A percentile compares a stretch with the other conserved stretches of the same genome.
Evolutionary conservation across 2,797 vertebrate species (phyloP).

Genomic region (Aphelocoma californica): DNA sequence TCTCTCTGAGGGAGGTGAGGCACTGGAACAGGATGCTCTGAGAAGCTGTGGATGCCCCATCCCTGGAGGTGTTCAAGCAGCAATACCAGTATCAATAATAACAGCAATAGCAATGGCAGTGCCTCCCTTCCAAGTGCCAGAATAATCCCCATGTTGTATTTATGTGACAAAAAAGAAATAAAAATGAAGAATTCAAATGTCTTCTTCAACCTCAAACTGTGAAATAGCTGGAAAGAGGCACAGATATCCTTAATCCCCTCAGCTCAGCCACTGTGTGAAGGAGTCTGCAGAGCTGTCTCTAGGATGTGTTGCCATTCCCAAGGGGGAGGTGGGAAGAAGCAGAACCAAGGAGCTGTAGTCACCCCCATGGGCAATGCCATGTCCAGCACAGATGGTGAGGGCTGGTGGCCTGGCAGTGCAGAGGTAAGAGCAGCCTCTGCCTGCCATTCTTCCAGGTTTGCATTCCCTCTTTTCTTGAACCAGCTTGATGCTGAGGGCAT

Average conservation of each 20-base stretch:
- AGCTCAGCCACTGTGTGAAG: neutral
- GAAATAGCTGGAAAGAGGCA: neutral
- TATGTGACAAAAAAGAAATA: neutral
- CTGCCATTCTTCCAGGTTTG: neutral
- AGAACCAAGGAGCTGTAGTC: neutral
- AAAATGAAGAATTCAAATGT: neutral
- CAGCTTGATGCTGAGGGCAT: fast-evolving
- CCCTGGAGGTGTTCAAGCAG: neutral
- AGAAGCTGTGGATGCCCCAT: neutral
- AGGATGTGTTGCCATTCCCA: neutral
- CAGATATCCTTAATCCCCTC: neutral
- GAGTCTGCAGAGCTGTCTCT: neutral
- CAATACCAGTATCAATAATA: neutral
- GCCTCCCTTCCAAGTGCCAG: neutral
- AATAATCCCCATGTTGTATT: neutral
- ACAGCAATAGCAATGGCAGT: neutral
- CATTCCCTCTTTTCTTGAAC: neutral
- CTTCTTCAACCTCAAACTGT: neutral
- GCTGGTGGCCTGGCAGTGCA: neutral
- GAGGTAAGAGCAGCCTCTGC: neutral
- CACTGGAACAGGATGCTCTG: neutral
- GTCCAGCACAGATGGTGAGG: fast-evolving
- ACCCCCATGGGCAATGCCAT: neutral
- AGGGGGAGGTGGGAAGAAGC: neutral
- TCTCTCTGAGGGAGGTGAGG: neutral